phyloP scores from a whole-genome alignment of 2,888 invertebrate species.

The Sarcophaga caerulescens region DNA sequence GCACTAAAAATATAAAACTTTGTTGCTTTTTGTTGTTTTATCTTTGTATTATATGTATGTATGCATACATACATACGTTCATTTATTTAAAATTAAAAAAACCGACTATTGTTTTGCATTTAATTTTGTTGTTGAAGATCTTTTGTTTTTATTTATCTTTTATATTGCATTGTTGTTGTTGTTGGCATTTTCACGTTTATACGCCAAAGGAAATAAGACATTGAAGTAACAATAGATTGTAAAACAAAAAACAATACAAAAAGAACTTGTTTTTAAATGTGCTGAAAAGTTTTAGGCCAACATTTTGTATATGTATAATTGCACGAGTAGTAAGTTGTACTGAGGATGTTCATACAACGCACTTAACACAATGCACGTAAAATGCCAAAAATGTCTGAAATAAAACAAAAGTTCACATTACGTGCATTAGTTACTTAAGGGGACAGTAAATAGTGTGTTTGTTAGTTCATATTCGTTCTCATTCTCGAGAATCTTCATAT shows the following conservation, averaged over 20 bases:
- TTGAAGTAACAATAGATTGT: constrained; percentile 18
- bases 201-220: neutral
- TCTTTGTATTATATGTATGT: neutral
- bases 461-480: too few species aligned
- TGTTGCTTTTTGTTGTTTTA: neutral
- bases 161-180: constrained; percentile 47
- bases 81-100: constrained; percentile 49
- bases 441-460: constrained; percentile 24
- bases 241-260: neutral
- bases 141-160: constrained; percentile 2
- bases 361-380: constrained; percentile 66
- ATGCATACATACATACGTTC: neutral
- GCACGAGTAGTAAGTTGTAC: neutral
- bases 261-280: neutral
- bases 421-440: constrained; percentile 54
- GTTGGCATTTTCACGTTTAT: constrained; percentile 48
- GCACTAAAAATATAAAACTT: constrained; percentile 32
- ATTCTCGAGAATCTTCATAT: neutral
- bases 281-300: too few species aligned
- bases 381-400: constrained; percentile 42
- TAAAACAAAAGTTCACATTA: constrained; percentile 46
- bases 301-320: neutral
- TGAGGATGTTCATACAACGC: constrained; percentile 17
- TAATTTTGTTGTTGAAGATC: constrained; percentile 45
- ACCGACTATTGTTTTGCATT: constrained; percentile 64